phyloP scores from a whole-genome alignment of 1,140 invertebrate genomes.

The Macrobrachium nipponense region DNA sequence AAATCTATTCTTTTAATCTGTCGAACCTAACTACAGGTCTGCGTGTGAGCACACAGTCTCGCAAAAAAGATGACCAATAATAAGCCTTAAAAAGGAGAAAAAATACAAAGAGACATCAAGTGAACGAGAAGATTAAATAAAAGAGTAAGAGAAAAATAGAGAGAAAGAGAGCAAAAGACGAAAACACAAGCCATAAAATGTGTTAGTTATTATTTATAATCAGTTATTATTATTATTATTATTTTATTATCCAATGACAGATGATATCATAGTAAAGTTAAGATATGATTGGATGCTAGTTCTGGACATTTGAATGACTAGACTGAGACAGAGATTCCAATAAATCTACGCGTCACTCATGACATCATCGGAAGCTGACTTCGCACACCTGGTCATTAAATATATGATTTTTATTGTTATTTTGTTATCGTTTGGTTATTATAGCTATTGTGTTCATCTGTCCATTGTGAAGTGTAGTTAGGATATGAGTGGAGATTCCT shows the following conservation, averaged over 20 bases:
- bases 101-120: not conserved
- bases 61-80: too few relatives aligned
- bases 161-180: not conserved
- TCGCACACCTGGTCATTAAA: conserved; percentile 31
- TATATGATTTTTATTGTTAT: conserved; percentile 12
- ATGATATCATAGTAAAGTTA: conserved; percentile 47
- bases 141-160: not conserved
- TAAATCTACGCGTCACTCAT: conserved; percentile 42
- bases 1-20: not conserved
- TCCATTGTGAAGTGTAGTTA: too few relatives aligned
- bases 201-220: not conserved
- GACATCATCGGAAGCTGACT: conserved; percentile 47
- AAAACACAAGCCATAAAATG: not conserved
- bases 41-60: too few relatives aligned
- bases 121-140: not conserved
- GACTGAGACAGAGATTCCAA: not conserved
- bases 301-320: conserved; percentile 2
- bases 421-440: not conserved
- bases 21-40: too few relatives aligned
- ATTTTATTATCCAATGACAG: not conserved
- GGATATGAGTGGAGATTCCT: too few relatives aligned
- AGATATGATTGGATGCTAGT: conserved; percentile 34
- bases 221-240: conserved; percentile 1
- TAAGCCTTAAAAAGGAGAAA: too few relatives aligned
- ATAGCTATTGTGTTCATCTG: not conserved